Evolutionary conservation across 2,888 invertebrate genomes (phyloP).

Genomic region (Drosophila infuscata): DNA sequence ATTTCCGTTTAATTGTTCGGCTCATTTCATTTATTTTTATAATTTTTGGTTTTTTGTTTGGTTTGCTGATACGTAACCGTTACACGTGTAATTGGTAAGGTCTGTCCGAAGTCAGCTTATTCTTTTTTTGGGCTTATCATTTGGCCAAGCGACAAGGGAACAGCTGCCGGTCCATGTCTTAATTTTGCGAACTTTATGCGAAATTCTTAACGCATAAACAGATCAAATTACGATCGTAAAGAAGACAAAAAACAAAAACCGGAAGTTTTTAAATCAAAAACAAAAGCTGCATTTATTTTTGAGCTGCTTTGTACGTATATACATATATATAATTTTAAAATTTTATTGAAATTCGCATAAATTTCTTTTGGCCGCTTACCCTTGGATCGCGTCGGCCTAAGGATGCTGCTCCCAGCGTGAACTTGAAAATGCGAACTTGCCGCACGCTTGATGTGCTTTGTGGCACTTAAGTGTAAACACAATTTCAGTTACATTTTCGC

Average conservation of each 20-base stretch:
- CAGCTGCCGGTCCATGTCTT: slow-evolving; percentile 57
- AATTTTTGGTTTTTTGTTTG: slow-evolving; percentile 12
- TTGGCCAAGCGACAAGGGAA: not conserved
- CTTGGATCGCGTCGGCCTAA: not conserved
- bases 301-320: slow-evolving; percentile 9
- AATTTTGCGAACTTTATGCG: slow-evolving; percentile 52
- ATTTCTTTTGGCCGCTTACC: slow-evolving; percentile 5
- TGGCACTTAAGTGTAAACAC: slow-evolving; percentile 58
- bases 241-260: slow-evolving; percentile 49
- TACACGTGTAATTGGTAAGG: slow-evolving; percentile 31
- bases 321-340: not conserved
- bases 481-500: slow-evolving; percentile 74
- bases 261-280: slow-evolving; percentile 71
- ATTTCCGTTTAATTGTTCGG: slow-evolving; percentile 73
- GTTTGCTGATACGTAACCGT: slow-evolving; percentile 24
- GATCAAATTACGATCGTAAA: slow-evolving; percentile 71
- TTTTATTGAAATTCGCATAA: slow-evolving; percentile 21
- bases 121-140: not conserved
- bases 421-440: slow-evolving; percentile 30
- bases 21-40: not conserved
- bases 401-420: slow-evolving; percentile 43
- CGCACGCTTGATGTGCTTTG: slow-evolving; percentile 63
- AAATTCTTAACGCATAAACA: slow-evolving; percentile 73
- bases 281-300: slow-evolving; percentile 38
- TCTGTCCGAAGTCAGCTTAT: not conserved